Conservation (phyloP, 2,888 invertebrate species). For the Limnephilus marmoratus region DNA sequence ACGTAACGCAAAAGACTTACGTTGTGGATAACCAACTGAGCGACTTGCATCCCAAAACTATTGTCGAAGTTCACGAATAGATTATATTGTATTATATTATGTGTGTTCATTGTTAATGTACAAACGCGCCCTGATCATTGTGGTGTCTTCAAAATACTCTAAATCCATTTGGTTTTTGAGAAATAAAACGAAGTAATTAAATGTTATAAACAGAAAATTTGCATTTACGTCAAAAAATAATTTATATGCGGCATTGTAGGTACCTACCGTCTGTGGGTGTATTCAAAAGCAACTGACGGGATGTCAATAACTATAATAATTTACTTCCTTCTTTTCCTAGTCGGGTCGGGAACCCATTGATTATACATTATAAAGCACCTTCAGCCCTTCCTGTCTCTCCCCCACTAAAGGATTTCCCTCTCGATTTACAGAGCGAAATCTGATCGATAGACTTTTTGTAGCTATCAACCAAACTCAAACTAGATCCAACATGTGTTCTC, state of each 20-base stretch:
- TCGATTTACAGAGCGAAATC: background rate
- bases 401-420: background rate
- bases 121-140: background rate
- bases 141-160: background rate
- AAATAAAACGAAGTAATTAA: background rate
- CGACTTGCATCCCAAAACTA: constrained; percentile 78
- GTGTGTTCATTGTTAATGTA: background rate
- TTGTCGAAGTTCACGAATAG: constrained; percentile 73
- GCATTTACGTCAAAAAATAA: background rate
- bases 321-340: background rate
- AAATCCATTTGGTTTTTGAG: background rate
- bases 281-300: background rate
- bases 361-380: background rate
- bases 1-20: constrained; percentile 77
- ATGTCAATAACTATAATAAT: background rate
- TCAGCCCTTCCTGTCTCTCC: too few relatives aligned
- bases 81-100: too few relatives aligned
- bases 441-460: too few relatives aligned
- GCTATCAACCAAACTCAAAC: background rate
- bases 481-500: background rate
- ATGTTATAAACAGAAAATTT: background rate
- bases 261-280: background rate
- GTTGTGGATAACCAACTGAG: constrained; percentile 76
- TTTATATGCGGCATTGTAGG: background rate
- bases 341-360: background rate